phyloP scores from a whole-genome alignment of 2,888 invertebrate species.

The Euzetes globulus region DNA sequence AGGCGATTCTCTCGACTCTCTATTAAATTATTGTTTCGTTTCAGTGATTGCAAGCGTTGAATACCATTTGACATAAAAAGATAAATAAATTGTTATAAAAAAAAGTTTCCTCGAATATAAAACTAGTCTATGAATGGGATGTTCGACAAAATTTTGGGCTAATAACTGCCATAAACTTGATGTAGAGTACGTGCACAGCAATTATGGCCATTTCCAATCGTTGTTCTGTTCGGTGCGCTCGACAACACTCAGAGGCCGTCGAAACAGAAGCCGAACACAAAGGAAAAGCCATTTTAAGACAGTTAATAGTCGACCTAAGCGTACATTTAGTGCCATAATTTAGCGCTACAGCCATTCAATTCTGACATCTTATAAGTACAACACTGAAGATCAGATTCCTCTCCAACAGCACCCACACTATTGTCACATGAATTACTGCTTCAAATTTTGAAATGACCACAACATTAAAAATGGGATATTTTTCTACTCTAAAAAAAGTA shows the following conservation, averaged over 20 bases:
- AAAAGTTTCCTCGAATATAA: neutral
- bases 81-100: neutral
- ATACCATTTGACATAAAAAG: neutral
- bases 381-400: neutral
- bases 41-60: neutral
- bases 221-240: neutral
- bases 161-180: neutral
- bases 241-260: neutral
- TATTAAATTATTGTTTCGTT: neutral
- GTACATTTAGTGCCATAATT: conserved; percentile 22
- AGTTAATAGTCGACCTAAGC: conserved; percentile 1
- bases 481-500: neutral
- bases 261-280: neutral
- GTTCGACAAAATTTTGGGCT: neutral
- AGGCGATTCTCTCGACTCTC: neutral
- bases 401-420: neutral
- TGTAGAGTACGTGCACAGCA: neutral
- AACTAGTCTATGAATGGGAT: neutral
- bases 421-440: conserved; percentile 25
- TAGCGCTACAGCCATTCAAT: conserved; percentile 18
- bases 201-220: neutral
- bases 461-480: neutral
- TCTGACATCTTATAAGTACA: conserved; percentile 19
- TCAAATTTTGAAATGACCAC: conserved; percentile 19
- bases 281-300: neutral